Evolutionary conservation across 2,113 vertebrate genomes (phyloP).

Genomic region (Mobula birostris): DNA sequence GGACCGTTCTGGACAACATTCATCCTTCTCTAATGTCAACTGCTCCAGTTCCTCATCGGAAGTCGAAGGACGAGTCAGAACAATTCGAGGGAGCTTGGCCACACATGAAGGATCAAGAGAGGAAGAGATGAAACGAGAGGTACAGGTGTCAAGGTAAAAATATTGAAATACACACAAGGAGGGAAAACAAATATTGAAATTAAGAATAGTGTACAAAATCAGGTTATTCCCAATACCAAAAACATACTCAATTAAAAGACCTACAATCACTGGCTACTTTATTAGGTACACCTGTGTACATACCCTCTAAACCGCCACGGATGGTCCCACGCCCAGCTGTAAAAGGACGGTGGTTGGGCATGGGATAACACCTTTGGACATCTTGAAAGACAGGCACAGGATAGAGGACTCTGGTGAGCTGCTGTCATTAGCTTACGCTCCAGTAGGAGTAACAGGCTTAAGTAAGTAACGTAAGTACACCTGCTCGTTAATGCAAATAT

Average conservation of each 20-base stretch:
- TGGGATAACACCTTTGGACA: no score
- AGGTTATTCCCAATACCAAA: not conserved
- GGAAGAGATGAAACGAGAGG: not conserved
- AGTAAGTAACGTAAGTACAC: no score
- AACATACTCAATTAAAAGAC: not conserved
- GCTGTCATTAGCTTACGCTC: no score
- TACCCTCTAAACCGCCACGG: no score
- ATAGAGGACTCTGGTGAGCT: no score
- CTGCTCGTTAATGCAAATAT: no score
- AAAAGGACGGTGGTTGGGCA: no score
- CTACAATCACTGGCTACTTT: no score
- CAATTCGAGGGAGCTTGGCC: conserved; percentile 68
- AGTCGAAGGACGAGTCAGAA: conserved; percentile 72
- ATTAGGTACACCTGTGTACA: no score
- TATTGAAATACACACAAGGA: conserved; percentile 42
- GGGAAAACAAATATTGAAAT: not conserved
- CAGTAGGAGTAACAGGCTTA: no score
- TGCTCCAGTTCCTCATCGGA: conserved; percentile 69
- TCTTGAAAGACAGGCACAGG: no score
- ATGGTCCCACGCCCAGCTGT: no score
- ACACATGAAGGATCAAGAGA: conserved; percentile 39
- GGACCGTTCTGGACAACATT: conserved; percentile 46
- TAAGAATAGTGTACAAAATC: not conserved
- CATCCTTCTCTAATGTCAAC: conserved; percentile 52
- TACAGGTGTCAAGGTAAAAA: not conserved